Base-by-base conservation (phyloP, 2,113 vertebrate genomes). In the Pionites leucogaster region DNA sequence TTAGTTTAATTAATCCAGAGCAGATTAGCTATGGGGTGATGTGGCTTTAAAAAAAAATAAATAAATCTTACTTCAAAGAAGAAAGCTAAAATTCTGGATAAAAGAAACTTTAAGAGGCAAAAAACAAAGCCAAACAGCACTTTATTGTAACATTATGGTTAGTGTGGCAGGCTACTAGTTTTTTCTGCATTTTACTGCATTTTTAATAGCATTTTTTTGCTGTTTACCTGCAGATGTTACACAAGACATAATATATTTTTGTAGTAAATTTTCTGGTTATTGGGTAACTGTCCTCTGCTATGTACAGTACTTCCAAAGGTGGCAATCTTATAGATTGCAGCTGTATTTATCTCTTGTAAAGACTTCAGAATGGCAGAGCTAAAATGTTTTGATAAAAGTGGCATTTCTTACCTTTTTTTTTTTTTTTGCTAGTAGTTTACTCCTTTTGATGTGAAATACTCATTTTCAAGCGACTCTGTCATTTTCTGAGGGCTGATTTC, bases 321-420 rank as follows among this genome's bases (percentile, higher is more conserved):
- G 96, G 95, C 88, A 88, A 88, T 95, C 95, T 96, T 82, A 97
- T 91, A 96, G 92, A 96, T 86, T 96, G 88, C 92, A 93, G 86
- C 91, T 97, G 92, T 92, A 94, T 95, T 96, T 96, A 89, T 95
- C 90, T 91, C 91, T 95, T 96, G 93, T 97, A 96, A 94, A 96
- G 96, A 87, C 67, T 94, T 96, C 63, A 85, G 95, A 93, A 92
- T 89, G 95, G 96, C 93, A 96, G 96, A 96, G 95, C 72, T 84
- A 91, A 92, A 96, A 85, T 17, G 41, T 96, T 97, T 96, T 97
- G 92, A 96, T 96, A 96, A 79, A 95, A 96, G 67, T 94, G 50
- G n/a, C 78, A 72, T 95, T 97, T 97, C 94, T 92, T 93, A 92
- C 90, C 86, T 83, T 81, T 68, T 68, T 71, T 92, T 83, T 81